phyloP scores from a whole-genome alignment of 2,888 invertebrate species.

The Himalopsyche japonica region DNA sequence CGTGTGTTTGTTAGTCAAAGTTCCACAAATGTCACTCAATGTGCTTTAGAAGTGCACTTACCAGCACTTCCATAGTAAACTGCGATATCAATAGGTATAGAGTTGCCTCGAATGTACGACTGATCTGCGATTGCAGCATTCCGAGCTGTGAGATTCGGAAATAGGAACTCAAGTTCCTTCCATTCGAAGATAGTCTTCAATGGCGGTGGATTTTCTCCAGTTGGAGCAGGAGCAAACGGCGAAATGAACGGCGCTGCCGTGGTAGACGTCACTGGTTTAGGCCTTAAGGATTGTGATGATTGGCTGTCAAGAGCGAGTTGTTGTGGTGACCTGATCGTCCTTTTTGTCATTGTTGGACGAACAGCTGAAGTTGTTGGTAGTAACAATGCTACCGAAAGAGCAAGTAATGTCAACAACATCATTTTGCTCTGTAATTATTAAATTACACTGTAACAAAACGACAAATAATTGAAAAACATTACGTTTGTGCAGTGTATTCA shows the following conservation, averaged over 20 bases:
- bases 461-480: too few species aligned
- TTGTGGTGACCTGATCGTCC: not conserved
- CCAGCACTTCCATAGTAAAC: constrained; percentile 48
- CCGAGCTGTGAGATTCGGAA: constrained; percentile 49
- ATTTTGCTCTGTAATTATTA: too few species aligned
- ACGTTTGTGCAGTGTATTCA: too few species aligned
- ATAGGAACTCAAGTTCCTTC: constrained; percentile 61
- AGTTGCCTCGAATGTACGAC: constrained; percentile 53
- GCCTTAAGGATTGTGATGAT: not conserved
- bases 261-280: not conserved
- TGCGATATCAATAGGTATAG: constrained; percentile 63
- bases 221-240: not conserved
- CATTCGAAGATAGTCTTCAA: constrained; percentile 49
- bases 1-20: too few species aligned
- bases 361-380: not conserved
- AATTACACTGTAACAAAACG: too few species aligned
- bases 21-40: too few species aligned
- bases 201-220: not conserved
- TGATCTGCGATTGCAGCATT: constrained; percentile 49
- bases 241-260: not conserved
- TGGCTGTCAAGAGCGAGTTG: not conserved
- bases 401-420: too few species aligned
- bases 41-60: not conserved
- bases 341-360: not conserved
- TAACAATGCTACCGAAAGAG: too few species aligned